Evolutionary conservation across 2,888 invertebrate species (phyloP), one percentile per base, ranked within the genome.

Genomic region (Erebia palarica): DNA sequence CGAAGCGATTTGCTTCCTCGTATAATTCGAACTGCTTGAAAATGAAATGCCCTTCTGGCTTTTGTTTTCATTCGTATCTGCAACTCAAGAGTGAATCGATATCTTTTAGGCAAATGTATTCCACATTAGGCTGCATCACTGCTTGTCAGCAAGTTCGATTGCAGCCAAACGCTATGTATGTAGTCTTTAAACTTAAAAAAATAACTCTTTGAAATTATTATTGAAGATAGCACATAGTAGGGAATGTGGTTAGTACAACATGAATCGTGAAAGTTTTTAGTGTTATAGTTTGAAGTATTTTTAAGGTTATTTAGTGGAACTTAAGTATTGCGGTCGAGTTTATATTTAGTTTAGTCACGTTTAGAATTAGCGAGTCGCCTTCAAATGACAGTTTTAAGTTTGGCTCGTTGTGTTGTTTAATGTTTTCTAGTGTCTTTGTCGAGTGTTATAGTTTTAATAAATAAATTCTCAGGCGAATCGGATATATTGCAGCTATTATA

Each of bases 271-370:
- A 79, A 78, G 66, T 75, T 77, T 76, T 73, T 73, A 74, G 69
- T 73, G 75, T 69, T 73, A 72, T 75, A 77, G 76, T 79, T 79
- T 76, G 72, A 69, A 75, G 75, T 76, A 74, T 77, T 68, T 73
- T 70, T 77, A 75, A 76, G 75, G 74, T 73, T 77, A 78, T 78
- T 75, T 75, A 68, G 73, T 58, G 70, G 71, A 74, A 70, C 75
- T 78, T 68, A 69, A 69, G 72, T 72, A 59, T 74, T 65, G 70
- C 58, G 70, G 72, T 68, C 59, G 69, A 64, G 60, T 66, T 59
- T 66, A 69, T 66, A 73, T 73, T 71, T 69, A 71, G 66, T 73
- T 68, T 66, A 65, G 71, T 73, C 69, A 73, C 75, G 73, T 73
- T 75, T 49, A 47, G 69, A 71, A 71, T 75, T 73, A 72, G 73